Evolutionary conservation across 2,888 invertebrate genomes (phyloP), one percentile per base, ranked within the genome.

Genomic region (Callimorpha dominula): DNA sequence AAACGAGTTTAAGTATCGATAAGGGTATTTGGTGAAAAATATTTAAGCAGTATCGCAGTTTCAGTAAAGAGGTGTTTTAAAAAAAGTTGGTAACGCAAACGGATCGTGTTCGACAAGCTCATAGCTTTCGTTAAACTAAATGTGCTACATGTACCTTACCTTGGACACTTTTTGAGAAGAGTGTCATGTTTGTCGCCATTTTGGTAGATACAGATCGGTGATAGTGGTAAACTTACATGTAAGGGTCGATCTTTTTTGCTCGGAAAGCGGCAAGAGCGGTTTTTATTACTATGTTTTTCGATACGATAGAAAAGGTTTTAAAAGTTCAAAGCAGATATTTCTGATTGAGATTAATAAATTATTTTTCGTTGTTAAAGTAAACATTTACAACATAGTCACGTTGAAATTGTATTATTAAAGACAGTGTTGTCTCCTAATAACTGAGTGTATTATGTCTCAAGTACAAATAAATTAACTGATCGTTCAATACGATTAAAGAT

Each of bases 31-130:
- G 17, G 15, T 73, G 69, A 9, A 70, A 63, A 78, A 74, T 71
- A 71, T 77, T 79, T 72, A 69, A 71, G 68, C 71, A 72, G 69
- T 73, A 72, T n/a, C 49, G 49, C 70, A 52, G 69, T 74, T 65
- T 65, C 70, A 71, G 71, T 69, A 72, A 76, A 69, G 73, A 75
- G 75, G 81, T 73, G 81, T 82, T 82, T 43, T 3, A 46, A 79
- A 76, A 75, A 75, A 82, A 75, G 80, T 81, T 81, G 72, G 64
- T 31, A 79, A 75, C 63, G 50, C 72, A 73, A 81, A 76, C 76
- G 68, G 73, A 62, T 75, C 70, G 70, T 72, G 74, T 70, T 70
- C 68, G 40, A 77, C 66, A 71, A 60, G 70, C 52, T 70, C 68
- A 60, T 50, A 65, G 62, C 68, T 72, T 68, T 75, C 82, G 67